These are phyloP conservation scores for Pseudoatta argentina DNA, from an alignment of 1,140 invertebrate species.

Conservation along the genomic window DNA sequence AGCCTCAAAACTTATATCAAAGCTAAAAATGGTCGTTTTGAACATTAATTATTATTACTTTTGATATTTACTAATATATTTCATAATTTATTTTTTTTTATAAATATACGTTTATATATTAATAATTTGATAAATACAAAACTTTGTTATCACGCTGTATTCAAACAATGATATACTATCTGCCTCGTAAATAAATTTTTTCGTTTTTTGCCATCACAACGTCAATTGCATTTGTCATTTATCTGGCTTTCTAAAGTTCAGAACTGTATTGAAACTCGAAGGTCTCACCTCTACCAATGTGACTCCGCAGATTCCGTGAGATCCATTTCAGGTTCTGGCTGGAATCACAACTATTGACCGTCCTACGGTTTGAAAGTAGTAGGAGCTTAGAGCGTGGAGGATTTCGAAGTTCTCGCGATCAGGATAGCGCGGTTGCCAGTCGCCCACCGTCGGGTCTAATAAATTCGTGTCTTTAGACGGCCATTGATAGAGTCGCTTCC, in stretches of 20 bases:
- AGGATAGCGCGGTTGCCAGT: slow-evolving; percentile 36
- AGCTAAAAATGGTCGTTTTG: no score
- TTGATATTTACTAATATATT: no score
- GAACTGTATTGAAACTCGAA: slow-evolving; percentile 52
- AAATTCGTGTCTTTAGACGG: slow-evolving; percentile 65
- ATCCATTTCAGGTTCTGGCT: slow-evolving; percentile 49
- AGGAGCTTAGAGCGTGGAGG: slow-evolving; percentile 36
- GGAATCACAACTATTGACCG: slow-evolving; percentile 60
- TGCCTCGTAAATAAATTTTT: background rate
- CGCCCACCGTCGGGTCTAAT: slow-evolving; percentile 56
- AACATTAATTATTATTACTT: no score
- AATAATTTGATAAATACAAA: no score
- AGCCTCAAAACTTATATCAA: no score
- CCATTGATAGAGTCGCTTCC: slow-evolving; percentile 55
- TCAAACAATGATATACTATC: background rate
- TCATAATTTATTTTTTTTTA: no score
- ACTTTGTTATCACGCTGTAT: no score
- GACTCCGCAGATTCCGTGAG: slow-evolving; percentile 46
- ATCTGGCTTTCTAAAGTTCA: slow-evolving; percentile 26
- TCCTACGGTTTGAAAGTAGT: slow-evolving; percentile 47
- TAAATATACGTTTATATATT: no score
- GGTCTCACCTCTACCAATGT: slow-evolving; percentile 17
- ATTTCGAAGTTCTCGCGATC: slow-evolving; percentile 55
- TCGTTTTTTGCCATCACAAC: background rate
- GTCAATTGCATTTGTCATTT: slow-evolving; percentile 38